A percentile compares a stretch with the other conserved stretches of the same genome.
Conservation (phyloP, 2,888 invertebrate species). For the Agrilus mali region DNA sequence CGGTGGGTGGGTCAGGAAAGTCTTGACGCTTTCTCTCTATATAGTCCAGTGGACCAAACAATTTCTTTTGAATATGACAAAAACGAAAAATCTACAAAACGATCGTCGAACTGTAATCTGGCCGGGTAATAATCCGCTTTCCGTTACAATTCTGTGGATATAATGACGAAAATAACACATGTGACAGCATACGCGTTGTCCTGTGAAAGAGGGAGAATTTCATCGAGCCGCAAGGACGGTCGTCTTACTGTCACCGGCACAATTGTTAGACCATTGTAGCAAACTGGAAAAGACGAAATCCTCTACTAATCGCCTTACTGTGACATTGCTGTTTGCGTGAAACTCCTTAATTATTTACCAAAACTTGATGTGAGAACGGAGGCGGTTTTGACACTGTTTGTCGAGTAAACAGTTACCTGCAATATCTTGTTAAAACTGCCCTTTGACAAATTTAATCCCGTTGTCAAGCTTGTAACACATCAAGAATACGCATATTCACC, state of each 20-base stretch:
- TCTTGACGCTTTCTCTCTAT: slow-evolving; percentile 34
- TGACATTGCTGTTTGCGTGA: background rate
- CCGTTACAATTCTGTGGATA: slow-evolving; percentile 28
- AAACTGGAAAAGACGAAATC: slow-evolving; percentile 28
- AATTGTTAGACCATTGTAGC: slow-evolving; percentile 26
- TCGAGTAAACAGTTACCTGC: too few species aligned
- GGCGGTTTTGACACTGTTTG: too few species aligned
- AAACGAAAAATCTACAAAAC: slow-evolving; percentile 1
- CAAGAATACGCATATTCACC: too few species aligned
- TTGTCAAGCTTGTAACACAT: too few species aligned
- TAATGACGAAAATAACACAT: slow-evolving; percentile 37
- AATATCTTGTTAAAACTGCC: too few species aligned
- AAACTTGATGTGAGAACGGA: too few species aligned
- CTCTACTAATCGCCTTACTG: slow-evolving; percentile 30
- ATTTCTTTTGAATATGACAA: slow-evolving; percentile 3
- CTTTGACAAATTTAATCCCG: too few species aligned
- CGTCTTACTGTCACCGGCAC: slow-evolving; percentile 35
- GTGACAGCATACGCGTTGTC: slow-evolving; percentile 27
- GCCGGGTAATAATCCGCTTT: slow-evolving; percentile 34
- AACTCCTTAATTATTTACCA: too few species aligned
- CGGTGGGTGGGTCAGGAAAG: slow-evolving; percentile 34
- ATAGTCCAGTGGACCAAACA: slow-evolving; percentile 22
- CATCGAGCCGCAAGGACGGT: too few species aligned
- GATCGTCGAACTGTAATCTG: slow-evolving; percentile 14
- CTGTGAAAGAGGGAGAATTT: slow-evolving; percentile 27